Percentiles rank a stretch among this genome's conserved stretches.
phyloP scores from a whole-genome alignment of 2,888 invertebrate genomes.

The Hypsopygia costalis region DNA sequence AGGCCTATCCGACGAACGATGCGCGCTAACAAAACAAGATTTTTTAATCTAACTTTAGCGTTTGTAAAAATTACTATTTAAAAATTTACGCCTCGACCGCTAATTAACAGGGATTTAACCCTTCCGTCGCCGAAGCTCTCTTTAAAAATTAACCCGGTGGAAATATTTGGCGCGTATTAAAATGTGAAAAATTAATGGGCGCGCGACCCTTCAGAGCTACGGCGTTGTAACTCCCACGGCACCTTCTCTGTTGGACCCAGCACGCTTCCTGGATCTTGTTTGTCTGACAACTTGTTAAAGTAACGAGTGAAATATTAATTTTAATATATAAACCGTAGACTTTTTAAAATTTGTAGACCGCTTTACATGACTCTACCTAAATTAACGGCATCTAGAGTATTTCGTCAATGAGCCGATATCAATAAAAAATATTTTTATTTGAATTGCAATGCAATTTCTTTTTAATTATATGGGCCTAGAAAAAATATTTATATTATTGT shows the following conservation, averaged over 20 bases:
- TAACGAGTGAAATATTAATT: not conserved
- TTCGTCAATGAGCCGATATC: too few relatives aligned
- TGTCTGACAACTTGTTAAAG: not conserved
- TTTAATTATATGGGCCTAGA: too few relatives aligned
- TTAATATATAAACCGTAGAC: not conserved
- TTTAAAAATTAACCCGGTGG: constrained; percentile 74
- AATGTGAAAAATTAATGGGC: constrained; percentile 74
- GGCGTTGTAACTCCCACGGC: not conserved
- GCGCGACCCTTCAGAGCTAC: constrained; percentile 33
- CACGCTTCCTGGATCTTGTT: not conserved
- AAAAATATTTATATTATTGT: too few relatives aligned
- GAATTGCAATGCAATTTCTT: too few relatives aligned
- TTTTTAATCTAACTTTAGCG: constrained; percentile 80
- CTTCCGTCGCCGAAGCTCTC: constrained; percentile 74
- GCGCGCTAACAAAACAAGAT: constrained; percentile 57
- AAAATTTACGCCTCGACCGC: constrained; percentile 71
- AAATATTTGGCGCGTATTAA: constrained; percentile 80
- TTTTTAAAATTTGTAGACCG: not conserved
- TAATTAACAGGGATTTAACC: constrained; percentile 80
- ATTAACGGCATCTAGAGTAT: too few relatives aligned
- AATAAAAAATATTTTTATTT: too few relatives aligned
- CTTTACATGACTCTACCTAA: too few relatives aligned
- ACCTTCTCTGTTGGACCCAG: not conserved
- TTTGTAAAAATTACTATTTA: constrained; percentile 81
- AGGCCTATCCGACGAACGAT: constrained; percentile 62